These are phyloP conservation scores for Acleris emargana DNA, from an alignment of 2,888 invertebrate genomes.

Conservation along the genomic window DNA sequence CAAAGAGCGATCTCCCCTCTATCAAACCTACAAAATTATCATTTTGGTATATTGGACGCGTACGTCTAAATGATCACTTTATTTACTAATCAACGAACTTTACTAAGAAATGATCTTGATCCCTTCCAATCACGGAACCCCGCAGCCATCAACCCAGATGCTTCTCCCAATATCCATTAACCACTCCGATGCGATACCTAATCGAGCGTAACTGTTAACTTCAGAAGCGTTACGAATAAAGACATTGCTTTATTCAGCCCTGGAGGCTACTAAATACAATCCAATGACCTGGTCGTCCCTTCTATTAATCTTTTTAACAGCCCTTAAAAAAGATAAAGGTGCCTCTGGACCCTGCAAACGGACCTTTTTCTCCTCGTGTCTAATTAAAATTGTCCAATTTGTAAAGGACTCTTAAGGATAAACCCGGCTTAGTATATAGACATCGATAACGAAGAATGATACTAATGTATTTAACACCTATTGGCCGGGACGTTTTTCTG, in stretches of 20 bases:
- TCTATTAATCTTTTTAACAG: constrained; percentile 73
- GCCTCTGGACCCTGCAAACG: constrained; percentile 44
- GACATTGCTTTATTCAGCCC: constrained; percentile 54
- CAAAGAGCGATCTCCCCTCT: too few species aligned
- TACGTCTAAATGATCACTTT: neutral
- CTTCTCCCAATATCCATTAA: constrained; percentile 50
- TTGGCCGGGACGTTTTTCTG: constrained; percentile 12
- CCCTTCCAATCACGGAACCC: constrained; percentile 40
- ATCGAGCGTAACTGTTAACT: constrained; percentile 56
- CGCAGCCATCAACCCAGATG: constrained; percentile 43
- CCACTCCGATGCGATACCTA: constrained; percentile 45
- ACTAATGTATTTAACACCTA: constrained; percentile 31
- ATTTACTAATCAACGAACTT: constrained; percentile 11
- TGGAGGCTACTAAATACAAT: constrained; percentile 66
- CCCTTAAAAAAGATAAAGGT: constrained; percentile 56
- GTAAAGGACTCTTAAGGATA: constrained; percentile 40
- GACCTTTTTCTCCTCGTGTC: constrained; percentile 47
- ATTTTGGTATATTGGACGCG: too few species aligned
- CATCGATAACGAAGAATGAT: constrained; percentile 28
- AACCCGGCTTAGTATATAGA: constrained; percentile 36
- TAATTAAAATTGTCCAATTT: constrained; percentile 58
- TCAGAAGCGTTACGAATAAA: constrained; percentile 45
- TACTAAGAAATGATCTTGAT: constrained; percentile 18
- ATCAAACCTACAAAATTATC: too few species aligned
- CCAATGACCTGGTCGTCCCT: constrained; percentile 64